phyloP scores from a whole-genome alignment of 2,113 vertebrate genomes.

The Hippocampus comes region DNA sequence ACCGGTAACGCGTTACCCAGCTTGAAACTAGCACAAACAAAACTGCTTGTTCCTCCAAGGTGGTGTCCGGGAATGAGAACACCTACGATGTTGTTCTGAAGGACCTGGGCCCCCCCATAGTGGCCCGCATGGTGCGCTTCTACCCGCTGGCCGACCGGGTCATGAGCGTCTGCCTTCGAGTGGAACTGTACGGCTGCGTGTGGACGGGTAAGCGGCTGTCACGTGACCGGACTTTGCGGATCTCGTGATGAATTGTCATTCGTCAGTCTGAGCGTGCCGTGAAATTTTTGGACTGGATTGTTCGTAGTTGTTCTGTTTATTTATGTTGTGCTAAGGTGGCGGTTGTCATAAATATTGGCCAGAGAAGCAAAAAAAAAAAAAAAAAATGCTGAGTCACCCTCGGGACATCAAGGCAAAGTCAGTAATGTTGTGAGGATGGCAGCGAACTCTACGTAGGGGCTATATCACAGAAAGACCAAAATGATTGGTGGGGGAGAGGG shows the following conservation, averaged over 20 bases:
- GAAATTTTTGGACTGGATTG: neutral
- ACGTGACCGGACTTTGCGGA: neutral
- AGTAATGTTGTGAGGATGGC: no score
- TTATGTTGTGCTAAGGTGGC: no score
- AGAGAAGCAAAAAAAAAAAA: no score
- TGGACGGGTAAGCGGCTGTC: conserved; percentile 79
- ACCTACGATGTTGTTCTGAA: conserved; percentile 88
- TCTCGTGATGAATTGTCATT: neutral
- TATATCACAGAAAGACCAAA: no score
- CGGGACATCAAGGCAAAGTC: no score
- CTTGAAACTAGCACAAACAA: neutral
- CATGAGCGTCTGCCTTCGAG: conserved; percentile 92
- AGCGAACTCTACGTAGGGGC: no score
- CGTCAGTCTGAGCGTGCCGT: neutral
- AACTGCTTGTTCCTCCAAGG: conserved; percentile 60
- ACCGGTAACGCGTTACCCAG: no score
- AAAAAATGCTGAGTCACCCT: no score
- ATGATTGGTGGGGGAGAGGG: no score
- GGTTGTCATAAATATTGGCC: no score
- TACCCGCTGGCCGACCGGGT: conserved; percentile 87
- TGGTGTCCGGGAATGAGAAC: conserved; percentile 89
- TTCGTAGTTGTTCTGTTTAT: neutral
- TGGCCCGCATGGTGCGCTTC: conserved; percentile 85
- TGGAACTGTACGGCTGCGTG: conserved; percentile 90
- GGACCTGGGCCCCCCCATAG: conserved; percentile 85